Conservation (phyloP, 2,797 vertebrate genomes). For the Hypotaenidia philippensis region DNA sequence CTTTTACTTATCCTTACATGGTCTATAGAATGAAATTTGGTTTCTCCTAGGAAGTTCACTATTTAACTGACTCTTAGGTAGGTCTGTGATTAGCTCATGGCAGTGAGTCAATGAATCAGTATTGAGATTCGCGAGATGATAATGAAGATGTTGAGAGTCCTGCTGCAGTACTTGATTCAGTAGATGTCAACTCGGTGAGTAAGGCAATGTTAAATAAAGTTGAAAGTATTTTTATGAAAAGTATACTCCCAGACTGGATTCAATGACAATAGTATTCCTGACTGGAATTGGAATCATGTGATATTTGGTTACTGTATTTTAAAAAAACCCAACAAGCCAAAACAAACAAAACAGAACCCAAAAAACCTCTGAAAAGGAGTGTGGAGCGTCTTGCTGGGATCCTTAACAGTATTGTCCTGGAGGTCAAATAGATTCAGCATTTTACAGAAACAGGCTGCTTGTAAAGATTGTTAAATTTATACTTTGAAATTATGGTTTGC, state of each 20-base stretch:
- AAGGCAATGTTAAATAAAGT: neutral
- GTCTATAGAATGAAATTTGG: neutral
- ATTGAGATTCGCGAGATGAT: neutral
- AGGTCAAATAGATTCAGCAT: neutral
- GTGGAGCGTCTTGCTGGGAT: neutral
- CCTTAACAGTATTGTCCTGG: neutral
- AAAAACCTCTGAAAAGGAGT: neutral
- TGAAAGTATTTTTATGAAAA: neutral
- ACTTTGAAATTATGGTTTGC: neutral
- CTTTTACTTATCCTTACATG: neutral
- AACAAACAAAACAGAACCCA: neutral
- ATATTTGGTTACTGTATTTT: neutral
- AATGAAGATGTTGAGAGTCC: neutral
- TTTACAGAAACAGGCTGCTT: neutral
- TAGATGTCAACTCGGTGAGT: neutral
- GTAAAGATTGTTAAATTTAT: neutral
- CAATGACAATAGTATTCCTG: neutral
- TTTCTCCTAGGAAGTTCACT: neutral
- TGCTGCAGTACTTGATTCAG: neutral
- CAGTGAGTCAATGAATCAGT: neutral
- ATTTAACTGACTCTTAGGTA: neutral
- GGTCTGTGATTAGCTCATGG: neutral
- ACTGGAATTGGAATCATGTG: neutral
- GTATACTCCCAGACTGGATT: neutral
- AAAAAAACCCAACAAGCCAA: fast-evolving